Evolutionary conservation across 2,797 vertebrate genomes (phyloP).

Genomic region (Oryzias dopingdopingensis): DNA sequence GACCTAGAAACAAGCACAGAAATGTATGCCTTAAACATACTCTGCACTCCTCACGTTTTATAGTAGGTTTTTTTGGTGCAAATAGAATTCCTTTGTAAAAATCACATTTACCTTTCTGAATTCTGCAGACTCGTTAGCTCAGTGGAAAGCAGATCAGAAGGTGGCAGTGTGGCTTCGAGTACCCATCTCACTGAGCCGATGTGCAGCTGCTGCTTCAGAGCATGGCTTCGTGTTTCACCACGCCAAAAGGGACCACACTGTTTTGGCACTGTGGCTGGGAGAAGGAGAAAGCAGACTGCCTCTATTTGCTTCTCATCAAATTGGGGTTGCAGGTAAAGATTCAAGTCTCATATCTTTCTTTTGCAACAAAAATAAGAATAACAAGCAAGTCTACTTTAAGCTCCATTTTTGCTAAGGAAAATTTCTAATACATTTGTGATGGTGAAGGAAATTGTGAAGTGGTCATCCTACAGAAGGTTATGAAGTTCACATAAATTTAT

Average conservation of each 20-base stretch:
- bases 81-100: too few relatives aligned
- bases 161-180: conserved; percentile 85
- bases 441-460: too few relatives aligned
- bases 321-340: conserved; percentile 89
- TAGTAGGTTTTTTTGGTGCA: too few relatives aligned
- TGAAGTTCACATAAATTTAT: too few relatives aligned
- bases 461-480: too few relatives aligned
- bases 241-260: conserved; percentile 71
- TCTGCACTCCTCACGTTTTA: too few relatives aligned
- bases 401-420: too few relatives aligned
- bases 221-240: conserved; percentile 92
- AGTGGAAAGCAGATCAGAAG: conserved; percentile 82
- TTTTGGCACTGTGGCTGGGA: conserved; percentile 85
- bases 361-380: too few relatives aligned
- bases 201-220: conserved; percentile 75
- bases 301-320: conserved; percentile 87
- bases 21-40: too few relatives aligned
- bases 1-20: too few relatives aligned
- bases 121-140: conserved; percentile 74
- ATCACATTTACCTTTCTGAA: not conserved
- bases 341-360: not conserved
- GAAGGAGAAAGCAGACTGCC: conserved; percentile 84
- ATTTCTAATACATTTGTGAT: too few relatives aligned
- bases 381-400: too few relatives aligned
- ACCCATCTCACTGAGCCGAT: conserved; percentile 83